These are phyloP conservation scores for Uropetala carovei DNA, from an alignment of 2,888 invertebrate species.

Conservation along the genomic window DNA sequence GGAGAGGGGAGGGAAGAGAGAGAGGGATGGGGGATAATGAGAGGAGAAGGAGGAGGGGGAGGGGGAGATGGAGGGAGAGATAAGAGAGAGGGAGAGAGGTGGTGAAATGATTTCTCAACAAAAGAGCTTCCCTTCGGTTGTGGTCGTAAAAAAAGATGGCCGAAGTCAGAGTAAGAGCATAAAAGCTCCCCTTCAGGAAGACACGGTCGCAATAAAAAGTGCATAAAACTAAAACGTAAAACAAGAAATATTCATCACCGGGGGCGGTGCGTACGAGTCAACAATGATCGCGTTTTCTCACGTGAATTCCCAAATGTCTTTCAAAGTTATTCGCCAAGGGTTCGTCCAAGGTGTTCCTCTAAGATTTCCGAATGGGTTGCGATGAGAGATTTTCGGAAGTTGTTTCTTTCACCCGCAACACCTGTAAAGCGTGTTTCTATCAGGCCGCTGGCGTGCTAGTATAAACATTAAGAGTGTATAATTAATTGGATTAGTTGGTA, in stretches of 20 bases:
- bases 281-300: slow-evolving; percentile 28
- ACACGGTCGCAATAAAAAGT: neutral
- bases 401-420: no score
- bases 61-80: no score
- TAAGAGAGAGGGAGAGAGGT: neutral
- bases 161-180: slow-evolving; percentile 18
- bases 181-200: slow-evolving; percentile 6
- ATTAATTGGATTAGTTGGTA: no score
- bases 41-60: no score
- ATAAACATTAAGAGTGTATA: no score
- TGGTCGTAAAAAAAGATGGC: slow-evolving; percentile 23
- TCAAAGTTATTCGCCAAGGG: neutral
- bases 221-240: neutral
- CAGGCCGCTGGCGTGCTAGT: no score
- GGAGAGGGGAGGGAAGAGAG: no score
- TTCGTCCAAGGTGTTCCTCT: neutral
- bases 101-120: slow-evolving; percentile 32
- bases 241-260: slow-evolving; percentile 26
- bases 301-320: slow-evolving; percentile 4
- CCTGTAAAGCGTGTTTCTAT: no score
- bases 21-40: no score
- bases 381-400: no score
- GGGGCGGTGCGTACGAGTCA: neutral
- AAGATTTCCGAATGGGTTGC: no score
- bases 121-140: slow-evolving; percentile 9